Evolutionary conservation across 64 coral and sea anemone species (phyloP).

Genomic region (Cladopsammia gracilis): DNA sequence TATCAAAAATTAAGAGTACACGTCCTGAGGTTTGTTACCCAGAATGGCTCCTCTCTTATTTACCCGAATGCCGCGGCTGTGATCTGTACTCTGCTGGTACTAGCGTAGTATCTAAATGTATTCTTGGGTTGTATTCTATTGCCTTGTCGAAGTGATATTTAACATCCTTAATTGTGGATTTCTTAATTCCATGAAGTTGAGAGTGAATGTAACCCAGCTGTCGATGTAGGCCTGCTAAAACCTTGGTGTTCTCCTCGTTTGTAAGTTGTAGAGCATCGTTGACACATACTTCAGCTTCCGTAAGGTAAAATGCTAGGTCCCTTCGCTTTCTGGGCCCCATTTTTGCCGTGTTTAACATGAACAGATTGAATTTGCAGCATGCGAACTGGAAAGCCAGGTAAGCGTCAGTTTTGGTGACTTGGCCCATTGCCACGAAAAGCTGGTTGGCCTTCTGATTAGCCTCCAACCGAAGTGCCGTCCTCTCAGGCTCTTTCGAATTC

Average conservation of each 20-base stretch:
- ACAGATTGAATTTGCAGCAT: constrained; percentile 61
- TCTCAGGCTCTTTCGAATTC: neutral
- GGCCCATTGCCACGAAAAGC: constrained; percentile 71
- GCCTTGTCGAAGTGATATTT: constrained; percentile 52
- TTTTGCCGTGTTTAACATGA: neutral
- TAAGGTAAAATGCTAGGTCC: constrained; percentile 23
- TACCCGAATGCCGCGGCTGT: too few relatives aligned
- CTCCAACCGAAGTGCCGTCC: neutral
- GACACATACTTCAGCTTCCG: constrained; percentile 59
- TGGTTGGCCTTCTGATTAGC: constrained; percentile 52
- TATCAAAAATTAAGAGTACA: too few relatives aligned
- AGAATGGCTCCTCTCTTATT: too few relatives aligned
- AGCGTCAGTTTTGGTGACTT: constrained; percentile 12
- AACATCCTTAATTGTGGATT: constrained; percentile 33
- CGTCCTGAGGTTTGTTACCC: too few relatives aligned
- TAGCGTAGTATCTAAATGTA: constrained; percentile 23
- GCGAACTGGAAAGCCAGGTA: constrained; percentile 64
- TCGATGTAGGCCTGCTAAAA: constrained; percentile 52
- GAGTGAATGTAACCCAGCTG: constrained; percentile 69
- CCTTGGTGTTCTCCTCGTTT: constrained; percentile 15
- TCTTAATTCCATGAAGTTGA: neutral
- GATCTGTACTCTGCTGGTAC: constrained; percentile 21
- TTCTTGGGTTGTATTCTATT: constrained; percentile 24
- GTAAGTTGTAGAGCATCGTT: constrained; percentile 60
- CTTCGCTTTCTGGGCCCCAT: neutral